Conservation (phyloP, 1,140 invertebrate genomes). For the Magallana gigas region DNA sequence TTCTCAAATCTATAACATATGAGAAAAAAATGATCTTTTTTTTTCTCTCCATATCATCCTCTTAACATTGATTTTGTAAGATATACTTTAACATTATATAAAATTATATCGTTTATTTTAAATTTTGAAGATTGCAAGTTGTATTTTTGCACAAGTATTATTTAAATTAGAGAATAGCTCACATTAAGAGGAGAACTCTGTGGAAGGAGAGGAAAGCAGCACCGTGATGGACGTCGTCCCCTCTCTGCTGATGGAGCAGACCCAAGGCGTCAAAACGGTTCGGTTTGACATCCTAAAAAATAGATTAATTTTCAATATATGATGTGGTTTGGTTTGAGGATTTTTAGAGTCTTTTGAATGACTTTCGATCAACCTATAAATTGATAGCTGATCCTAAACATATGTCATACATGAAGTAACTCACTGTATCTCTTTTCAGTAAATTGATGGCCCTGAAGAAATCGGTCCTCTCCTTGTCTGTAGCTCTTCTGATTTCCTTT, state of each 20-base stretch:
- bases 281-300: constrained; percentile 61
- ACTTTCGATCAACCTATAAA: neutral
- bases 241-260: constrained; percentile 59
- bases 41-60: no score
- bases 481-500: constrained; percentile 76
- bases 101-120: no score
- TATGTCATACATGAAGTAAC: constrained; percentile 43
- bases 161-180: constrained; percentile 42
- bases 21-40: neutral
- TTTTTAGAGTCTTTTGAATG: neutral
- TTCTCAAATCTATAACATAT: constrained; percentile 67
- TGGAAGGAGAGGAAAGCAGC: constrained; percentile 68
- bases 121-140: no score
- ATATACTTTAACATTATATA: no score
- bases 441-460: constrained; percentile 75
- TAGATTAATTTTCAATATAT: neutral
- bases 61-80: no score
- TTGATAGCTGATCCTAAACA: neutral
- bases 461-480: constrained; percentile 69
- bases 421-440: constrained; percentile 77
- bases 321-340: neutral
- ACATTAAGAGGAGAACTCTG: constrained; percentile 64
- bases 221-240: constrained; percentile 64
- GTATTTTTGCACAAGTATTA: no score
- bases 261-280: constrained; percentile 69